A percentile compares a stretch with the other conserved stretches of the same genome.
Evolutionary conservation across 2,113 vertebrate species (phyloP).

Genomic region (Marcusenius ussheri): DNA sequence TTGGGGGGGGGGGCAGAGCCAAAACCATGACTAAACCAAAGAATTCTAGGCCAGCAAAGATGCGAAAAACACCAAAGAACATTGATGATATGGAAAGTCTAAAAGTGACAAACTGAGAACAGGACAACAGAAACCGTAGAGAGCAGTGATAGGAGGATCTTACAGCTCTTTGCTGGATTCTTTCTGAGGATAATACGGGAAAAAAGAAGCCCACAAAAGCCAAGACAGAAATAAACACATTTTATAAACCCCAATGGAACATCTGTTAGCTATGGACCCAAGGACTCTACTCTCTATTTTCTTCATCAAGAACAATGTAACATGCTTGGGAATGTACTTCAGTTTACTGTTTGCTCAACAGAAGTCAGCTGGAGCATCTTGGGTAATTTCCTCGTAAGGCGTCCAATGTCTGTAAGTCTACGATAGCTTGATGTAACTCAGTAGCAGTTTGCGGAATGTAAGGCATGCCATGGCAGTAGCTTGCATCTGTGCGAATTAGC

Average conservation of each 20-base stretch:
- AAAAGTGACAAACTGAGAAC: background rate
- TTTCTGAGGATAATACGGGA: background rate
- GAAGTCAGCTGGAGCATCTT: background rate
- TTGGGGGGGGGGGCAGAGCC: constrained; percentile 19
- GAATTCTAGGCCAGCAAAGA: background rate
- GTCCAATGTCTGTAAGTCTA: background rate
- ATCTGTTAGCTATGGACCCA: background rate
- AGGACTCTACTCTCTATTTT: background rate
- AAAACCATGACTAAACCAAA: background rate
- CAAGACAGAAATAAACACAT: background rate
- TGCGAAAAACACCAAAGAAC: background rate
- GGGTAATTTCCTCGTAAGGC: background rate
- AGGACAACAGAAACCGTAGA: background rate
- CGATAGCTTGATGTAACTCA: background rate
- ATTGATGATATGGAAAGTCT: background rate
- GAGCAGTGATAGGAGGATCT: background rate
- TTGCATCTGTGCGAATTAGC: background rate
- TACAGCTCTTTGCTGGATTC: background rate
- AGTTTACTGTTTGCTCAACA: background rate
- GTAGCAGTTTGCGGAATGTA: background rate
- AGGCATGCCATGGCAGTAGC: background rate
- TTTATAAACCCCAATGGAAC: background rate
- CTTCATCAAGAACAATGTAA: background rate
- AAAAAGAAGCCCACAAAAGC: background rate
- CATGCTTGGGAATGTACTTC: background rate